Percentiles rank a stretch among this genome's conserved stretches.
Conservation (phyloP, 2,113 vertebrate species). For the Castor canadensis region DNA sequence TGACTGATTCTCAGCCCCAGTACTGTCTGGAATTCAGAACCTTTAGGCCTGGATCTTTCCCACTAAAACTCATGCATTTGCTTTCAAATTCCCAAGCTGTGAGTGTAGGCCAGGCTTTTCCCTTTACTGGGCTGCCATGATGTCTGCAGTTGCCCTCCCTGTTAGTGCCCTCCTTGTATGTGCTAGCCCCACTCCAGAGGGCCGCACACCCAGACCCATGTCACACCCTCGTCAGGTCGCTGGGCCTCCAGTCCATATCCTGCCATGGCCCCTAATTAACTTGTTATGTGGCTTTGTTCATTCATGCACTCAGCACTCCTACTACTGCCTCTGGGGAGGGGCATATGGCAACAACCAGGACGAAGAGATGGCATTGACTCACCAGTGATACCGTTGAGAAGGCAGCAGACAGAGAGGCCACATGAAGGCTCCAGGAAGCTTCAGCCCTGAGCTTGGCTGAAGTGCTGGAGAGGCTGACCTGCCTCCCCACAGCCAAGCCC, state of each 20-base stretch:
- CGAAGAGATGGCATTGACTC: not conserved
- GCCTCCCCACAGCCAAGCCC: not conserved
- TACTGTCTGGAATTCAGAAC: not conserved
- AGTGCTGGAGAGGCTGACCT: rapidly evolving
- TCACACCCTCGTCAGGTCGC: not conserved
- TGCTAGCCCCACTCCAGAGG: no score
- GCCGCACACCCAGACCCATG: rapidly evolving
- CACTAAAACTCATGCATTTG: rapidly evolving
- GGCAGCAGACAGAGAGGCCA: rapidly evolving
- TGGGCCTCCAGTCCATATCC: not conserved
- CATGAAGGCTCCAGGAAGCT: not conserved
- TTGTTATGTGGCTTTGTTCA: rapidly evolving
- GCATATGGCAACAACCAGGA: not conserved
- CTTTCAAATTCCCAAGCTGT: not conserved
- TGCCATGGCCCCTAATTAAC: rapidly evolving
- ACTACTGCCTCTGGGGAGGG: not conserved
- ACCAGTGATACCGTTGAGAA: not conserved
- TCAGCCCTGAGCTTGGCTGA: not conserved
- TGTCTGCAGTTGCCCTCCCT: not conserved
- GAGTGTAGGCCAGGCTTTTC: not conserved
- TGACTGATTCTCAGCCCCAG: rapidly evolving
- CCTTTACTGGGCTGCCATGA: not conserved
- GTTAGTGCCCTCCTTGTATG: not conserved
- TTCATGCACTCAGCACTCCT: not conserved
- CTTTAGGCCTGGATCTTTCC: not conserved